Evolutionary conservation across 2,888 invertebrate genomes (phyloP), one percentile per base, ranked within the genome.

Genomic region (Merodon equestris): DNA sequence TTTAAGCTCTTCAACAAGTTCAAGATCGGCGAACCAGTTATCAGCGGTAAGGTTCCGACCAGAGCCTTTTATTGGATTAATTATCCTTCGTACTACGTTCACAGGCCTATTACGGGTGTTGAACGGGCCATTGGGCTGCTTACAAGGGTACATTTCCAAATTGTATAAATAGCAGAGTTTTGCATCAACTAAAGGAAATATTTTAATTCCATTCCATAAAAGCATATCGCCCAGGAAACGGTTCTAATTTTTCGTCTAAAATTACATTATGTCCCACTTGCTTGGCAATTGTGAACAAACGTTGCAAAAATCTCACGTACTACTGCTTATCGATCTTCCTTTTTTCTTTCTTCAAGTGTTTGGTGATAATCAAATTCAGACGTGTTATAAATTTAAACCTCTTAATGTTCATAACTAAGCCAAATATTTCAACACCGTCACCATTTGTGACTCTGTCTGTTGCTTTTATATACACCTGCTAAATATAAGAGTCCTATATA

Each of bases 401-500:
- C 70, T 82, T 73, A 5, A 82, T 15, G 40, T 47, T 81, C 85
- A 85, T 85, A 38, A 82, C 82, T 12, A 83, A 68, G n/a, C 83
- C 38, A 77, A 85, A 85, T 51, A 79, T 82, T 76, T 85, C 84
- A n/a, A 84, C 67, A 18, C 84, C 83, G 56, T 81, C 72, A 27
- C 84, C 82, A 61, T 85, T 82, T 36, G 44, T 75, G n/a, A 66
- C 73, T 82, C 50, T 58, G 63, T 42, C 81, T 70, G 77, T 82
- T 81, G 27, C 81, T 38, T 84, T 82, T 81, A 17, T 82, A 81
- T 5, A 82, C 64, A 53, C 85, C 85, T 73, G 84, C 82, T 48
- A 85, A 72, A 74, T 86, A 85, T 34, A 86, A 71, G 18, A 85
- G 73, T 34, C 84, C 84, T 70, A 85, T 83, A 54, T 85, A 83